Evolutionary conservation across 2,797 vertebrate species (phyloP).

Genomic region (Chaunax sp.): DNA sequence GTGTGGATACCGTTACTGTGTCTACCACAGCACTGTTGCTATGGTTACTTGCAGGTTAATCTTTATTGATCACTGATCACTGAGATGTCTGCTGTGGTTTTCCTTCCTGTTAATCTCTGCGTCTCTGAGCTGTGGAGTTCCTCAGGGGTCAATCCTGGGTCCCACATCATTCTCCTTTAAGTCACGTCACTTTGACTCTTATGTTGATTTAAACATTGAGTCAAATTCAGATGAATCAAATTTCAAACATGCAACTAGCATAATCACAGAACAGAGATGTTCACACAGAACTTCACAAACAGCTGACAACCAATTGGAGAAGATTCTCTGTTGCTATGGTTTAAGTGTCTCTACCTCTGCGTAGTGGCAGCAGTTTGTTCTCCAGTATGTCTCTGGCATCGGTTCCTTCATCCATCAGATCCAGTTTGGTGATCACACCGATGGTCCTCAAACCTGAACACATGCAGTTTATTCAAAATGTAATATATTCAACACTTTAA

Average conservation of each 20-base stretch:
- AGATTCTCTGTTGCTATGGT: background rate
- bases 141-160: too few species aligned
- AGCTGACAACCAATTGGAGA: constrained; percentile 6
- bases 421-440: constrained; percentile 94
- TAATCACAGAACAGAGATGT: too few species aligned
- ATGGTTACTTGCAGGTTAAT: background rate
- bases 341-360: constrained; percentile 68
- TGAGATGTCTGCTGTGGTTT: too few species aligned
- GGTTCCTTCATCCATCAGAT: constrained; percentile 95
- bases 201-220: too few species aligned
- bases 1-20: background rate
- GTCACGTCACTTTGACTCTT: too few species aligned
- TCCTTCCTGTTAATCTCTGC: too few species aligned
- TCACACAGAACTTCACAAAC: background rate
- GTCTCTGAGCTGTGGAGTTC: too few species aligned
- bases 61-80: too few species aligned
- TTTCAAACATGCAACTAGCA: too few species aligned
- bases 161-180: too few species aligned
- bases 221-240: too few species aligned
- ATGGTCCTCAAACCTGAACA: constrained; percentile 90
- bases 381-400: constrained; percentile 93
- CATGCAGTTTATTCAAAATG: background rate
- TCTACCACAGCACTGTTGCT: background rate
- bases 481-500: background rate
- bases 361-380: constrained; percentile 87